Conservation (phyloP, 1,140 invertebrate genomes). For the Nephila pilipes region DNA sequence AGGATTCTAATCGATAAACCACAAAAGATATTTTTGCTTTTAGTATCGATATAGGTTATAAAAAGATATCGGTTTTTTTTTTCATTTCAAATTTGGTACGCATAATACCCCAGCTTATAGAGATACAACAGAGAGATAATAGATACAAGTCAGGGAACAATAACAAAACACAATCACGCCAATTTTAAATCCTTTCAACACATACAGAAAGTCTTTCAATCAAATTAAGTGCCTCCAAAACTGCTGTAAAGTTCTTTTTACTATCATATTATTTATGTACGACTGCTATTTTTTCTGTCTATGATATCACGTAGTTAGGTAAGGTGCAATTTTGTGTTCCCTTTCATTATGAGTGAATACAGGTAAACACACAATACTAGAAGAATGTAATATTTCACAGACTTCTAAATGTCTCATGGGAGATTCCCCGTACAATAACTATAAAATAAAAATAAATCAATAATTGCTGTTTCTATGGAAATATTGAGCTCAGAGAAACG, state of each 20-base stretch:
- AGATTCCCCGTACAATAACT: not conserved
- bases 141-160: not conserved
- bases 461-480: constrained; percentile 34
- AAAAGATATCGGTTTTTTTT: not conserved
- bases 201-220: not conserved
- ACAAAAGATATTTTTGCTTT: not conserved
- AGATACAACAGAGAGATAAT: not conserved
- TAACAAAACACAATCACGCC: not conserved
- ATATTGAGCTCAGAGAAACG: constrained; percentile 14
- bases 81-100: not conserved
- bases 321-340: not conserved
- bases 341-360: not conserved
- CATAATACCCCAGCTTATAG: not conserved
- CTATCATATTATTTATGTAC: not conserved
- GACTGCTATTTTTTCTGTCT: not conserved
- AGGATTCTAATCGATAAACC: not conserved
- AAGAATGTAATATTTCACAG: constrained; percentile 1
- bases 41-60: not conserved
- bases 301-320: not conserved
- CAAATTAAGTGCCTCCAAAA: constrained; percentile 44
- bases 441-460: not conserved
- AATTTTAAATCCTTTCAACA: not conserved
- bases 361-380: not conserved
- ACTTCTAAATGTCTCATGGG: not conserved
- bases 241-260: not conserved